Base-by-base conservation (phyloP, 2,888 invertebrate genomes). In the Phengaris arion region DNA sequence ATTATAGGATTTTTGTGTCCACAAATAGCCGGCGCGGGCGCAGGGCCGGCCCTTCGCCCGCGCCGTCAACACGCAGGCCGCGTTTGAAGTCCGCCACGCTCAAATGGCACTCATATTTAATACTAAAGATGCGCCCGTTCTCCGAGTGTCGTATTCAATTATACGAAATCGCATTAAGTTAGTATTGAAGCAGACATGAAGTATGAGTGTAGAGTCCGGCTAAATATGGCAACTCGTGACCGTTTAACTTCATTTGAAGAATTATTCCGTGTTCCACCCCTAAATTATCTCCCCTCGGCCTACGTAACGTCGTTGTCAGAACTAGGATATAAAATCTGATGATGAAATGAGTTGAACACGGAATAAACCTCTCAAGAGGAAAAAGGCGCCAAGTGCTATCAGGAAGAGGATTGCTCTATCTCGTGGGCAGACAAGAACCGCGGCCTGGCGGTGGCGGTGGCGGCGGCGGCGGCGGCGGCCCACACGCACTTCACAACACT, bases 401-500 rank as follows among this genome's bases (percentile, higher is more conserved):
- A 35, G 35, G 35, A 35, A 35, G 35, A 35, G 35, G 35, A 45
- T 64, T 12, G 64, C 45, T 45, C 13, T 45, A 45, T 35, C 64
- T 35, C 10, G 64, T 64, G 64, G 64, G 64, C 64, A 10, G 22
- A 2, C 12, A 52, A 13, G 6, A 9, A 35, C 64, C 64, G 64
- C 64, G 59, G 15, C 15, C n/a, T 15, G 22, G 12, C 12, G 12
- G 64, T 35, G 46, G 48, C 69, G 22, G 22, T 1, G 22, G 22
- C 22, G 22, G 22, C 22, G 22, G 22, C 22, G 22, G 22, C 59
- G 35, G 12, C 12, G 12, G 64, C 64, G 46, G 48, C 69, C 52
- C 52, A 76, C 81, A 75, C 83, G 83, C 83, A 80, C 79, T 74
- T 77, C 81, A 84, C 81, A 82, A 85, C 81, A 89, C 92, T 92